These are phyloP conservation scores for Axis porcinus DNA, from an alignment of 2,113 vertebrate species.

Conservation along the genomic window DNA sequence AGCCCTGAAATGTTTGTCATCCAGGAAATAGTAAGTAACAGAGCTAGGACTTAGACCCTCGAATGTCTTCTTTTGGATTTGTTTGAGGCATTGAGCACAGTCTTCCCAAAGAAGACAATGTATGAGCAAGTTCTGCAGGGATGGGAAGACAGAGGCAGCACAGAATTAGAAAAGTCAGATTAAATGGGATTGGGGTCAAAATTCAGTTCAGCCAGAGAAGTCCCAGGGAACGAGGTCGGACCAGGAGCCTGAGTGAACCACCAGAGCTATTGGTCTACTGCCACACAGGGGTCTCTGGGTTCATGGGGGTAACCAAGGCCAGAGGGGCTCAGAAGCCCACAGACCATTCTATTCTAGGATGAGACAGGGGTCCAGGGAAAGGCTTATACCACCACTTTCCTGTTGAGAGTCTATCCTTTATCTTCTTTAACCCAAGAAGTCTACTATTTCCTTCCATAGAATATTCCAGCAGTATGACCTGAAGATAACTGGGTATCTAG, in stretches of 20 bases:
- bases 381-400: not conserved
- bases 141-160: not conserved
- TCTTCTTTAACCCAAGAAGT: not conserved
- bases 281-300: not conserved
- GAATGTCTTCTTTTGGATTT: not conserved
- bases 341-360: not conserved
- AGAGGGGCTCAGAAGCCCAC: not conserved
- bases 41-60: not conserved
- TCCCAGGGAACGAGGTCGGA: not conserved
- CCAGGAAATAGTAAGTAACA: not conserved
- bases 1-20: not conserved
- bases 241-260: not conserved
- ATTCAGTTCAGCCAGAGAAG: not conserved
- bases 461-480: not conserved
- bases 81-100: not conserved
- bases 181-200: not conserved
- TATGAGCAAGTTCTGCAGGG: not conserved
- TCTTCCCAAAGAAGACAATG: not conserved
- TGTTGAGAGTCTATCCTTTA: not conserved
- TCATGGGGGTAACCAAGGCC: not conserved
- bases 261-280: not conserved
- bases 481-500: not conserved
- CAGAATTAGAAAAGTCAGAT: not conserved
- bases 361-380: not conserved
- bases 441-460: not conserved